Percentiles rank a stretch among this genome's conserved stretches.
These are phyloP conservation scores for Caenorhabditis macrosperma DNA, from an alignment of 2,888 invertebrate species.

Conservation along the genomic window DNA sequence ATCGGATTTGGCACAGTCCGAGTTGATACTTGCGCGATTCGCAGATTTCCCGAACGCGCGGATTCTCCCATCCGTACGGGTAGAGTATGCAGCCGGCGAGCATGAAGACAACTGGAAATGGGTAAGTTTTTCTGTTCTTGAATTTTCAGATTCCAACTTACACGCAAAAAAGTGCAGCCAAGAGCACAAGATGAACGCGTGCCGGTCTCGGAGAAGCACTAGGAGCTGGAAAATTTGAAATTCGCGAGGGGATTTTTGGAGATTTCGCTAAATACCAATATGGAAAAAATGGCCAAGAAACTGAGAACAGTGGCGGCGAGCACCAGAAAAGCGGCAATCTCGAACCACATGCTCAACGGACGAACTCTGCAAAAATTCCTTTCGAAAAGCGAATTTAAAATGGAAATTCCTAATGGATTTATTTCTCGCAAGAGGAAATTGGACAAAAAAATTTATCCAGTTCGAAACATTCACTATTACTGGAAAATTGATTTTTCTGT, in stretches of 20 bases:
- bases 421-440: too few species aligned
- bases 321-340: constrained; percentile 90
- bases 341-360: constrained; percentile 89
- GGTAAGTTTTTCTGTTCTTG: background rate
- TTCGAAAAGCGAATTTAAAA: background rate
- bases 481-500: too few species aligned
- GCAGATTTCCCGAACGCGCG: constrained; percentile 80
- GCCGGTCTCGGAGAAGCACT: constrained; percentile 71
- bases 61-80: constrained; percentile 81
- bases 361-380: constrained; percentile 80
- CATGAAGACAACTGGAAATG: constrained; percentile 81
- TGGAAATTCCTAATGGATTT: too few species aligned
- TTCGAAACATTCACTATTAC: too few species aligned
- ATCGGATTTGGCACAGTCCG: constrained; percentile 81
- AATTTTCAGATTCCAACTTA: constrained; percentile 83
- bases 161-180: constrained; percentile 97
- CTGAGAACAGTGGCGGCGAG: constrained; percentile 89
- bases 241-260: background rate
- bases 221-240: constrained; percentile 62
- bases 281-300: constrained; percentile 89
- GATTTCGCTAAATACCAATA: constrained; percentile 86
- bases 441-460: too few species aligned
- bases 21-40: constrained; percentile 78
- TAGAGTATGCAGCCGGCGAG: constrained; percentile 81
- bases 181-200: constrained; percentile 92